Evolutionary conservation across 1,140 invertebrate genomes (phyloP), one percentile per base, ranked within the genome.

Genomic region (Arion vulgaris): DNA sequence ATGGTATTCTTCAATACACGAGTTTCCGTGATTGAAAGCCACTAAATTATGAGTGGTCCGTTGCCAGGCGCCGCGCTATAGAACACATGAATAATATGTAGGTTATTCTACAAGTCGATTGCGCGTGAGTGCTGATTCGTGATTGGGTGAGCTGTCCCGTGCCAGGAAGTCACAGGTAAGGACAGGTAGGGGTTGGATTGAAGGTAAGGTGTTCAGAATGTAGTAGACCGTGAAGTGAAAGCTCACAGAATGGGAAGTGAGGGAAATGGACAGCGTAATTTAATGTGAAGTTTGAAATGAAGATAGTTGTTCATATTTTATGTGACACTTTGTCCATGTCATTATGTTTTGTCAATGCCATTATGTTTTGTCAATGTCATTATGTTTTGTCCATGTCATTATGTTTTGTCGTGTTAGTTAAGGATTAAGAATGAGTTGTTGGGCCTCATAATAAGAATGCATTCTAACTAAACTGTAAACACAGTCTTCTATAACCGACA

Each of bases 161-260:
- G 28, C n/a, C 62, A 23, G 62, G 62, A 66, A 66, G 62, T 66
- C 62, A 66, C n/a, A 32, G 28, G 62, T 28, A 32, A 66, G 62
- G n/a, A 66, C n/a, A 32, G 28, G 28, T 32, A 66, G 28, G n/a
- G 53, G 53, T 57, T 4, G 26, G 19, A 15, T 57, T 57, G 7
- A 57, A 19, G 53, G 53, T 9, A n/a, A n/a, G 17, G 53, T n/a
- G 53, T 9, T 15, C 26, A 57, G 26, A n/a, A n/a, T 15, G 53
- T 57, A 57, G 53, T 57, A 57, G 62, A 66, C 62, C 62, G 62
- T 66, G 62, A 66, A 66, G 62, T 7, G 62, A 32, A 15, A 32
- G 17, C 28, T 57, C 62, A 66, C 28, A 17, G 28, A 7, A 23
- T 28, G 19, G 11, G 62, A 66, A 28, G 28, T 66, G 62, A 32